These are phyloP conservation scores for Thaumetopoea pityocampa DNA, from an alignment of 1,140 invertebrate genomes.

Conservation along the genomic window DNA sequence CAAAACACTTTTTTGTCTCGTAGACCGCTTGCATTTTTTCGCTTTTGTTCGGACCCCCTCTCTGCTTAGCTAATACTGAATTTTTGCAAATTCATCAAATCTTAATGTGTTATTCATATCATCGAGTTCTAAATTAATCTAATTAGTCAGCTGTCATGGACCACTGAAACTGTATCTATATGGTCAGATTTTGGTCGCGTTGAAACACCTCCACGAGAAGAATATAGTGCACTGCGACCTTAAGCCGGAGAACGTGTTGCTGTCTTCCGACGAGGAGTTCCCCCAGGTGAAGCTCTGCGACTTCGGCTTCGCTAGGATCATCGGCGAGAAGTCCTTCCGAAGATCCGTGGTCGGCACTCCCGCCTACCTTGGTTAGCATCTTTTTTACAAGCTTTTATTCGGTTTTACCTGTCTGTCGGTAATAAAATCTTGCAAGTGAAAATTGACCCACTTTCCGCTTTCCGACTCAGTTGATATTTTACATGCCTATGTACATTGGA, in stretches of 20 bases:
- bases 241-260: slow-evolving; percentile 98
- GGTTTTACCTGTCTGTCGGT: no score
- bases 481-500: no score
- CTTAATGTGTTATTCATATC: no score
- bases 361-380: slow-evolving; percentile 90
- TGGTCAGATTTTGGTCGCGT: slow-evolving; percentile 93
- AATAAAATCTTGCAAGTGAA: no score
- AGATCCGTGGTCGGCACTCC: slow-evolving; percentile 98
- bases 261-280: slow-evolving; percentile 95
- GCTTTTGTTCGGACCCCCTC: no score
- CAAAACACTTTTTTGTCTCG: no score
- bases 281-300: slow-evolving; percentile 99
- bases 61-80: no score
- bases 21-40: no score
- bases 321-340: slow-evolving; percentile 98
- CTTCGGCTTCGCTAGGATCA: slow-evolving; percentile 98
- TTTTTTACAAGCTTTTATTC: not conserved
- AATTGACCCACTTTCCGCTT: no score
- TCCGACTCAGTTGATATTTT: no score
- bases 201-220: slow-evolving; percentile 98
- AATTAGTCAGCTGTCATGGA: not conserved
- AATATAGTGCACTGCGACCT: slow-evolving; percentile 99
- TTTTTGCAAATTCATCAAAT: no score
- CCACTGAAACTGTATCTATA: not conserved
- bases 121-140: not conserved